Evolutionary conservation across 1,140 invertebrate species (phyloP), one percentile per base, ranked within the genome.

Genomic region (Camponotus vicinus): DNA sequence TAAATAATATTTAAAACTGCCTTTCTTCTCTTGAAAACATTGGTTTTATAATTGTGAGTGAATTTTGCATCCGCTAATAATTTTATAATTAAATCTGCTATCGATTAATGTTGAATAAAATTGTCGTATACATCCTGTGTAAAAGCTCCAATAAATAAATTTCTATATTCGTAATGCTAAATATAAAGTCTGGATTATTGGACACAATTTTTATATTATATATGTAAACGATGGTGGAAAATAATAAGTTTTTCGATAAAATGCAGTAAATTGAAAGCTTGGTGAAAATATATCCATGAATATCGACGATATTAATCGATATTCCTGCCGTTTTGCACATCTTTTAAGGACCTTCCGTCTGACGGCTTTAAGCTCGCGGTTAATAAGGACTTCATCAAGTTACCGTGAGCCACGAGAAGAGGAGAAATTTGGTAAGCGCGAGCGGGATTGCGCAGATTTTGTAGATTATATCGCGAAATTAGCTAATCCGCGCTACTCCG

Each of bases 381-480:
- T 91, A 92, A 91, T 92, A 91, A 91, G 87, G 79, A 87, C 87
- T 90, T 92, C 86, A 92, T 92, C 90, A 92, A 88, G 84, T 89
- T 91, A 91, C 85, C 87, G 85, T 87, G 89, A 90, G 88, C 86
- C 69, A 61, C 45, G 57, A 80, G 87, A 49, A 76, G 64, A 88
- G 87, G 66, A 76, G 87, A 86, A 69, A 71, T 64, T 59, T 13
- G 8, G 21, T 64, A 66, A 77, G 75, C 86, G 82, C 84, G 59
- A 89, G 88, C 80, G 87, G 92, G 86, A 92, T 92, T 92, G 90
- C 88, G 85, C 84, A 86, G 86, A 88, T 89, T 88, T 89, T 78
- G 80, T 87, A 89, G 89, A 93, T 93, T 92, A 93, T 93, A 86
- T 92, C 91, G 90, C 90, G 77, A 92, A 92, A 93, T 93, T 93